Evolutionary conservation across 2,888 invertebrate genomes (phyloP), one percentile per base, ranked within the genome.

Genomic region (Cyclophora albipunctata): DNA sequence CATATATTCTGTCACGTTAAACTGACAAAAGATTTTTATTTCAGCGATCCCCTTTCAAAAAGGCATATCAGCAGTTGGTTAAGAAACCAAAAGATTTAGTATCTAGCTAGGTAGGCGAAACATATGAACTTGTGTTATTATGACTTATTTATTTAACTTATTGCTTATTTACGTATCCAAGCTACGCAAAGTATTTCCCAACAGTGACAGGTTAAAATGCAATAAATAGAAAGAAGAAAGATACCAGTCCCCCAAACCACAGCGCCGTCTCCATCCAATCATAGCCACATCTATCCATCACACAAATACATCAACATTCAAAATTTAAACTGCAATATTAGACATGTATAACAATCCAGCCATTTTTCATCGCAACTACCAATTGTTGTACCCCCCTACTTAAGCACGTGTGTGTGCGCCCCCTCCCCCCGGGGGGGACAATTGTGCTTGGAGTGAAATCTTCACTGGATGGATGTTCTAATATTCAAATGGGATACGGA

Each of bases 401-500:
- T 62, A 57, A 65, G 37, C 53, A 57, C 55, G 63, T 58, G 72
- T 70, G 73, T 47, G 74, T 59, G 48, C 4, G 5, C 43, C 43
- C 43, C 43, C 43, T 34, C 7, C 45, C 48, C n/a, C 5, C 41
- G 33, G 43, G n/a, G 2, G 7, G 42, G 5, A 33, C 51, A 50
- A 53, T 49, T 53, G 57, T 42, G 51, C 47, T 65, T 67, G 65
- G 58, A 59, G 75, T 63, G 74, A 80, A 85, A 87, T 88, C 85
- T 87, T 87, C 86, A 76, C 72, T 81, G 75, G 85, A 85, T 85
- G 85, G 84, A 86, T 86, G 86, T 86, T 86, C 87, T 88, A 88
- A 88, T 88, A 88, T 88, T 87, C 87, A 88, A 88, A 88, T 88
- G 87, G 87, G 84, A 87, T 87, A 83, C 85, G 85, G 88, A 88